phyloP scores from a whole-genome alignment of 2,888 invertebrate genomes.

The Diarsia dahlii region DNA sequence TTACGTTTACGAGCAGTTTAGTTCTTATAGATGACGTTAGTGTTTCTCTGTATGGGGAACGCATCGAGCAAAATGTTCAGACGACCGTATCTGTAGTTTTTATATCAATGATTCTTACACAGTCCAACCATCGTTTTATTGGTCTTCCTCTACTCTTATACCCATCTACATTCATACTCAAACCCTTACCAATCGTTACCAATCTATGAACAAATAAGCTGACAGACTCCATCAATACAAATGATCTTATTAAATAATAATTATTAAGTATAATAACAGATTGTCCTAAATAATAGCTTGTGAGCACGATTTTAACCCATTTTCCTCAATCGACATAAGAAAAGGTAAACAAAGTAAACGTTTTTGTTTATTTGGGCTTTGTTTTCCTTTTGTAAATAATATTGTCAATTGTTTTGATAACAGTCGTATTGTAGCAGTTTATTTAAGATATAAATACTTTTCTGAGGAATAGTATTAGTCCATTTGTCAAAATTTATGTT shows the following conservation, averaged over 20 bases:
- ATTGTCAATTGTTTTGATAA: neutral
- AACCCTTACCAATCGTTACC: too few species aligned
- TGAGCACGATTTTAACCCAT: constrained; percentile 28
- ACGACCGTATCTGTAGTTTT: too few species aligned
- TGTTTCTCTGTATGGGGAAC: too few species aligned
- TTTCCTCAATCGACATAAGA: constrained; percentile 23
- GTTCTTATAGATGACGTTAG: too few species aligned
- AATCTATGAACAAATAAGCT: neutral
- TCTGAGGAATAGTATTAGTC: too few species aligned
- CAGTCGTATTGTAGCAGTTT: neutral
- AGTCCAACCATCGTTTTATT: too few species aligned
- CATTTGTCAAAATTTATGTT: too few species aligned
- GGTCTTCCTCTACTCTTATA: too few species aligned
- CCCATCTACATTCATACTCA: too few species aligned
- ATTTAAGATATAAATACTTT: neutral
- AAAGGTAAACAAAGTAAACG: constrained; percentile 16
- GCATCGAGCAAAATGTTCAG: too few species aligned
- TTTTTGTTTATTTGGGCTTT: constrained; percentile 22
- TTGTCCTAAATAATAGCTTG: constrained; percentile 20
- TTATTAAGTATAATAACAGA: constrained; percentile 10
- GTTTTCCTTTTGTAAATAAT: neutral
- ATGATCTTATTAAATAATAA: neutral
- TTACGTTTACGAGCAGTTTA: too few species aligned
- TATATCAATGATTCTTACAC: too few species aligned
- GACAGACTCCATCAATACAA: neutral